Conservation (phyloP, 2,113 vertebrate species). For the Colinus virginianus region DNA sequence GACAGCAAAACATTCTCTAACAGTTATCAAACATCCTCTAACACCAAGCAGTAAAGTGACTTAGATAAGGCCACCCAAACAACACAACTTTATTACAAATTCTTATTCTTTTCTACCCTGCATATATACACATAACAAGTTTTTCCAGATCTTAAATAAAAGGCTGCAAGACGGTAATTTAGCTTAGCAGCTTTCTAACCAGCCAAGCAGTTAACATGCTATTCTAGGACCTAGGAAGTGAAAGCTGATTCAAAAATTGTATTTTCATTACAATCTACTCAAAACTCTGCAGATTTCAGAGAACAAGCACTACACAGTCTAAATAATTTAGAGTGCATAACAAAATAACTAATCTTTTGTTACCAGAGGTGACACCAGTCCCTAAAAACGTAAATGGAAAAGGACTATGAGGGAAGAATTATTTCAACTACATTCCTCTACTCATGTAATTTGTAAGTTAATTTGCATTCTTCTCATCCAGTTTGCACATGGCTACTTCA, state of each 20-base stretch:
- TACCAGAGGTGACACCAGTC: not conserved
- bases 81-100: not conserved
- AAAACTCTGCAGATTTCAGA: not conserved
- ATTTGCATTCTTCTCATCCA: not conserved
- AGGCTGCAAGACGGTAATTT: not conserved
- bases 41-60: not conserved
- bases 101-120: not conserved
- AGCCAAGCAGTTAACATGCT: not conserved
- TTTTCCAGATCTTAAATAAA: not conserved
- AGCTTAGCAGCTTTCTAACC: not conserved
- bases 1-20: not conserved
- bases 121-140: fast-evolving
- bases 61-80: not conserved
- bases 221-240: not conserved
- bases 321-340: not conserved
- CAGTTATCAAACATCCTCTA: not conserved
- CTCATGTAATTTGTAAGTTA: not conserved
- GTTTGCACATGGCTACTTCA: not conserved
- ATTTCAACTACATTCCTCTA: not conserved
- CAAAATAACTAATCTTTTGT: not conserved
- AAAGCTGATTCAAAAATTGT: not conserved
- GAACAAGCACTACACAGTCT: not conserved
- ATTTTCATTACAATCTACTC: not conserved
- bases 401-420: not conserved
- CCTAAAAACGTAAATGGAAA: not conserved